Evolutionary conservation across 2,888 invertebrate genomes (phyloP).

Genomic region (Drosophila meridiana): DNA sequence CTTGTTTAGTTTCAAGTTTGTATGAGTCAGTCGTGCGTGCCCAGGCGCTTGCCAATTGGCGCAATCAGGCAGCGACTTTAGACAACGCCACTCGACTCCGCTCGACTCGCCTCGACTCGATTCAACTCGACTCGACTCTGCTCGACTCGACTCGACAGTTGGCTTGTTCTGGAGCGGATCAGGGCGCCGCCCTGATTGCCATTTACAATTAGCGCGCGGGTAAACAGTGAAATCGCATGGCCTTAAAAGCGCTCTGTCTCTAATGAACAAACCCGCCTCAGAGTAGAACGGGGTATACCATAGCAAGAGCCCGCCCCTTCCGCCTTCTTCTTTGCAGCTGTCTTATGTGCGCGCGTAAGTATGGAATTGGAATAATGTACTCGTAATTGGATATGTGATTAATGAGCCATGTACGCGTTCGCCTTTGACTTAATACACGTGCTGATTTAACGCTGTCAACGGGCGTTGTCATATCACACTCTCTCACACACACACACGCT

Average conservation of each 20-base stretch:
- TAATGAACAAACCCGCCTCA: conserved; percentile 54
- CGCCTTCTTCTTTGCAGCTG: not conserved
- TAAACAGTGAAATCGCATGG: conserved; percentile 77
- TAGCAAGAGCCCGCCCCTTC: not conserved
- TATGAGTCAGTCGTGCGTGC: conserved; percentile 83
- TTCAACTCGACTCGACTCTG: conserved; percentile 1
- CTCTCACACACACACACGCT: conserved; percentile 1
- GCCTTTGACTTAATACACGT: conserved; percentile 76
- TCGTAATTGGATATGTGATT: conserved; percentile 78
- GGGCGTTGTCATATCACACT: conserved; percentile 44
- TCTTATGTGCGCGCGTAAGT: conserved; percentile 20
- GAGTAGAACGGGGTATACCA: conserved; percentile 23
- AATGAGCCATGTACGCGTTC: conserved; percentile 66
- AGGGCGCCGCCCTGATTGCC: conserved; percentile 76
- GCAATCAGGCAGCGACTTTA: conserved; percentile 73
- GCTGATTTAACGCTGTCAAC: conserved; percentile 78
- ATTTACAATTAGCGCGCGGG: conserved; percentile 83
- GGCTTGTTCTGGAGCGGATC: conserved; percentile 42
- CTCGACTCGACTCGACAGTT: conserved; percentile 44
- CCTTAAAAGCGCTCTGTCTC: conserved; percentile 47
- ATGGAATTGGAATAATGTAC: conserved; percentile 74
- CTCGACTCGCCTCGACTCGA: conserved; percentile 12
- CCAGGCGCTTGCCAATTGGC: conserved; percentile 72
- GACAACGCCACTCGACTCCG: conserved; percentile 29
- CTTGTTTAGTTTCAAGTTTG: conserved; percentile 81